Evolutionary conservation across 1,140 invertebrate genomes (phyloP), one percentile per base, ranked within the genome.

Genomic region (Pygmarrhopalites habei): DNA sequence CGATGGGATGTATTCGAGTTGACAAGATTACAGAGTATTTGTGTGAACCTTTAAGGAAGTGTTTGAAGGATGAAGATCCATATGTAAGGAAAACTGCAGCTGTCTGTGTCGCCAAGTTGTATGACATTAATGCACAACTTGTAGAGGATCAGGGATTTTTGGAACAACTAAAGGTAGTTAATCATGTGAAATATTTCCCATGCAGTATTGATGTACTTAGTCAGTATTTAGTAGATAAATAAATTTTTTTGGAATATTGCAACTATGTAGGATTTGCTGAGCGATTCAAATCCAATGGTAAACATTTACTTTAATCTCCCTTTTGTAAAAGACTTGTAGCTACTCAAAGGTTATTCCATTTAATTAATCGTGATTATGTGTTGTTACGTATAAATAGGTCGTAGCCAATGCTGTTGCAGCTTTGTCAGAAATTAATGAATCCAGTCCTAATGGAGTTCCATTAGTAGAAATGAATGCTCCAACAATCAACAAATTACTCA

Each of bases 11-110:
- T 75, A 99, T 99, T 74, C 83, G 97, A 49, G 97, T 99, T 49
- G 97, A 99, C 78, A 99, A 99, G 80, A 99, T 99, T 72, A 99
- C 97, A 2, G 97, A 99, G 79, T 99, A 99, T 79, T 79, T 99
- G 10, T 99, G 97, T 79, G 96, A 99, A 75, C 97, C 97, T 2
- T 79, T 99, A 63, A 80, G 97, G 51, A 99, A 99, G 76, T 99
- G 97, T 78, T 82, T 99, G 69, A 93, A 94, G 76, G 97, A 99
- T 79, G 96, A 99, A 77, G 97, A 99, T 82, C 97, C 97, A 0
- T 99, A 99, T 79, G 97, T 99, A 0, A 81, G 96, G 53, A 99
- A 99, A 80, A 99, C 97, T 1, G 97, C 97, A 19, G 97, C 97
- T 14, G 95, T 99, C 29, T 99, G 95, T 77, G 97, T 99, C 19